phyloP scores from a whole-genome alignment of 1,140 invertebrate species.

The Camponotus pennsylvanicus region DNA sequence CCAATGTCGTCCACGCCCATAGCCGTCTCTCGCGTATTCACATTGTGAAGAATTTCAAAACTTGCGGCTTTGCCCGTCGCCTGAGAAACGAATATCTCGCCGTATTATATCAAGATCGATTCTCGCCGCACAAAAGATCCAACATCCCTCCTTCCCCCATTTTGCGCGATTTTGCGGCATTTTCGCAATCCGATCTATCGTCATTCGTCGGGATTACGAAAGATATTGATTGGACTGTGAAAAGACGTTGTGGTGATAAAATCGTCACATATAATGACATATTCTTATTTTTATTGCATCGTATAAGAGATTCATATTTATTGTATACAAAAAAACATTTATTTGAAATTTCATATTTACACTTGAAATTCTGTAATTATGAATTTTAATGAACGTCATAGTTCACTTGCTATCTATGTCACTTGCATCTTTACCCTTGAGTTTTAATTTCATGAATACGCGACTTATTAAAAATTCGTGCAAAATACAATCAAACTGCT shows the following conservation, averaged over 20 bases:
- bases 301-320: neutral
- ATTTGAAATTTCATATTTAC: neutral
- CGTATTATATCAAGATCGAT: slow-evolving; percentile 66
- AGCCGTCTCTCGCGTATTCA: slow-evolving; percentile 18
- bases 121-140: slow-evolving; percentile 56
- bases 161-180: slow-evolving; percentile 53
- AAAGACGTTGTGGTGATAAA: neutral
- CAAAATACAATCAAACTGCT: neutral
- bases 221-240: neutral
- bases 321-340: neutral
- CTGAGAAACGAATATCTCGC: slow-evolving; percentile 53
- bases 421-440: slow-evolving; percentile 20
- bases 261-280: neutral
- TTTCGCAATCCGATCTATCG: slow-evolving; percentile 70
- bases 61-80: slow-evolving; percentile 55
- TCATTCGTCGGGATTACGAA: slow-evolving; percentile 34
- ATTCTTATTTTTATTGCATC: neutral
- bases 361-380: neutral
- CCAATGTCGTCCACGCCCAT: slow-evolving; percentile 48
- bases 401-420: neutral
- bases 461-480: slow-evolving; percentile 17
- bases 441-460: slow-evolving; percentile 34
- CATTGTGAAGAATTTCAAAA: slow-evolving; percentile 67
- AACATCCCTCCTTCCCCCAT: slow-evolving; percentile 6
- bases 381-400: slow-evolving; percentile 2